Evolutionary conservation across 2,888 invertebrate species (phyloP).

Genomic region (Torymus texanus): DNA sequence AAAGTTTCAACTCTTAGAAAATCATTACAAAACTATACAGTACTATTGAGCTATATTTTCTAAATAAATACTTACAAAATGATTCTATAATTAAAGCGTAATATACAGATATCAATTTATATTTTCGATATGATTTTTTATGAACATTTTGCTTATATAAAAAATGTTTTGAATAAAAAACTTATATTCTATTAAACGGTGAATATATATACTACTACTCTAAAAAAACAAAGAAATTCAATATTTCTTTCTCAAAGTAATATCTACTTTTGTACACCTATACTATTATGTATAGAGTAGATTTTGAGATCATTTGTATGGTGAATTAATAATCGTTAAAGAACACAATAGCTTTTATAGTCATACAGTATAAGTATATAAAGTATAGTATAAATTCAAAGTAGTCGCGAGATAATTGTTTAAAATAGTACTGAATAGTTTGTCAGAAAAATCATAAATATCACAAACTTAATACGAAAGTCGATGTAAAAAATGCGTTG

Average conservation of each 20-base stretch:
- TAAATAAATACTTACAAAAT: slow-evolving; percentile 45
- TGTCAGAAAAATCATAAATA: slow-evolving; percentile 15
- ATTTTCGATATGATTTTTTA: slow-evolving; percentile 34
- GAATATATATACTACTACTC: background rate
- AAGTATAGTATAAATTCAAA: background rate
- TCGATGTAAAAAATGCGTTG: slow-evolving; percentile 49
- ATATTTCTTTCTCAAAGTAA: too few species aligned
- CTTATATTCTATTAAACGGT: background rate
- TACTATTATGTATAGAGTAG: too few species aligned
- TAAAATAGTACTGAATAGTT: slow-evolving; percentile 49
- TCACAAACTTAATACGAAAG: slow-evolving; percentile 13
- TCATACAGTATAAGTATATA: too few species aligned
- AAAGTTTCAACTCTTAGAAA: slow-evolving; percentile 38
- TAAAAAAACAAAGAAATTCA: too few species aligned
- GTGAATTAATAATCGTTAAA: too few species aligned
- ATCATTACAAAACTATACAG: slow-evolving; percentile 53
- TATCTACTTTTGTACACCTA: too few species aligned
- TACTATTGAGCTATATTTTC: slow-evolving; percentile 36
- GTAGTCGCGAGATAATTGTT: background rate
- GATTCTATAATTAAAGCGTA: slow-evolving; percentile 29
- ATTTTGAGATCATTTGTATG: too few species aligned
- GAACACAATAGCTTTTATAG: too few species aligned
- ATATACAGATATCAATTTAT: slow-evolving; percentile 15
- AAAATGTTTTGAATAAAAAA: background rate
- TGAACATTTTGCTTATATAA: background rate